Evolutionary conservation across 2,113 vertebrate genomes (phyloP), one percentile per base, ranked within the genome.

Genomic region (Indicator indicator): DNA sequence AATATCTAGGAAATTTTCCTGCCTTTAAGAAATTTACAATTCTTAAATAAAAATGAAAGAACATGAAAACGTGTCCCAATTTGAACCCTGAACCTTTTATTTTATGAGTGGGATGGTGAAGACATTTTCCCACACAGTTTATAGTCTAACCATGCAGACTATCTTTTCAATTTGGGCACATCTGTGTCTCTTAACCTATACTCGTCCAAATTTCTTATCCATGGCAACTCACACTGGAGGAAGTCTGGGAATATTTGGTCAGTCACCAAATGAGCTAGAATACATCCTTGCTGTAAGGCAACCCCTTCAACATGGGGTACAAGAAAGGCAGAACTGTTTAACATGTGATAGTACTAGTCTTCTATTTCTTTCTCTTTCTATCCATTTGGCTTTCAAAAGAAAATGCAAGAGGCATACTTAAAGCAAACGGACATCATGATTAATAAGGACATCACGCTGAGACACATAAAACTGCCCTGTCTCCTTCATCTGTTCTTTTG

Each of bases 401-500:
- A 98, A 97, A 94, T 92, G 36, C 90, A 93, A 32, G 82, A 76
- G 73, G 88, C 79, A 78, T 92, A 96, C 93, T 97, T 97, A 95
- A 96, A 96, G 88, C 52, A 95, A 97, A 78, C 9, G 30, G 88
- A 72, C 72, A 94, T 95, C 64, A 55, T 97, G 97, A 98, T 98
- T 98, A 98, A 98, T 97, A 98, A 97, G 95, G 83, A 94, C 84
- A 94, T 95, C 90, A 97, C 54, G 92, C 56, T 88, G 93, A 97
- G 92, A 95, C 93, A 83, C 90, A 97, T 98, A 97, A 98, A 98
- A 96, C 90, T 96, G 93, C 88, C 96, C 96, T 85, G n/a, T 97
- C 96, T 98, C 97, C 97, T 97, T 98, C 97, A 96, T 97, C 95
- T 97, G 87, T 94, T 98, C 97, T 96, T 97, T 96, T 96, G 94